Evolutionary conservation across 2,888 invertebrate species (phyloP).

Genomic region (Heliconius ismenius): DNA sequence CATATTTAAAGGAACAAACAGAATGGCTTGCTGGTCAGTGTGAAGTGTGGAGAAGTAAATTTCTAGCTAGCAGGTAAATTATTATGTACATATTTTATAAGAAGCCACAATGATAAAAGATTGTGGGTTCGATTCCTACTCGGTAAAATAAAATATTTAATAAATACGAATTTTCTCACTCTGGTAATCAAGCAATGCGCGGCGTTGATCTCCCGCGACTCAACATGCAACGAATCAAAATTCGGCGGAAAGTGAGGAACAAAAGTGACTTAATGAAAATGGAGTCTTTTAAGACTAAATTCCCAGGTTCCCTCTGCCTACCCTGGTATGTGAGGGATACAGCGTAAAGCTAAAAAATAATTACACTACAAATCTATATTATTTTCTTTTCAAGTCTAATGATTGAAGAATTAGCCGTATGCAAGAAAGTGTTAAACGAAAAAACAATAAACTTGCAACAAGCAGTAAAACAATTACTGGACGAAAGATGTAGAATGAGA

Average conservation of each 20-base stretch:
- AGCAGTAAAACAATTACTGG: slow-evolving; percentile 85
- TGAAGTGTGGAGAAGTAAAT: slow-evolving; percentile 98
- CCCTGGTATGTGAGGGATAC: background rate
- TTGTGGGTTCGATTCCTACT: no score
- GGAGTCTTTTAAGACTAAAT: no score
- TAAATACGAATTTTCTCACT: no score
- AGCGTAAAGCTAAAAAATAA: no score
- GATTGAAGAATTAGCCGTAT: slow-evolving; percentile 94
- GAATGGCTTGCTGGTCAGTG: slow-evolving; percentile 96
- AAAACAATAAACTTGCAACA: slow-evolving; percentile 87
- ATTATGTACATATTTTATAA: background rate
- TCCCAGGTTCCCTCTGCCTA: background rate
- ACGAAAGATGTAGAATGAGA: slow-evolving; percentile 85
- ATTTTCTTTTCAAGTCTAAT: slow-evolving; percentile 85
- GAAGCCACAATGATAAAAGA: no score
- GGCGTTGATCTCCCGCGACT: no score
- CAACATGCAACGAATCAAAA: no score
- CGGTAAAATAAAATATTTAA: no score
- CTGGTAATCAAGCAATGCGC: no score
- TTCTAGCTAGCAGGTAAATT: slow-evolving; percentile 93
- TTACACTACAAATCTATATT: background rate
- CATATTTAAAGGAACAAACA: slow-evolving; percentile 86
- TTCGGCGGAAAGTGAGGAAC: no score
- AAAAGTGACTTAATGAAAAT: no score
- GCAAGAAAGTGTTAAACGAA: slow-evolving; percentile 90